Evolutionary conservation across 2,113 vertebrate genomes (phyloP), one percentile per base, ranked within the genome.

Genomic region (Baryphthengus martii): DNA sequence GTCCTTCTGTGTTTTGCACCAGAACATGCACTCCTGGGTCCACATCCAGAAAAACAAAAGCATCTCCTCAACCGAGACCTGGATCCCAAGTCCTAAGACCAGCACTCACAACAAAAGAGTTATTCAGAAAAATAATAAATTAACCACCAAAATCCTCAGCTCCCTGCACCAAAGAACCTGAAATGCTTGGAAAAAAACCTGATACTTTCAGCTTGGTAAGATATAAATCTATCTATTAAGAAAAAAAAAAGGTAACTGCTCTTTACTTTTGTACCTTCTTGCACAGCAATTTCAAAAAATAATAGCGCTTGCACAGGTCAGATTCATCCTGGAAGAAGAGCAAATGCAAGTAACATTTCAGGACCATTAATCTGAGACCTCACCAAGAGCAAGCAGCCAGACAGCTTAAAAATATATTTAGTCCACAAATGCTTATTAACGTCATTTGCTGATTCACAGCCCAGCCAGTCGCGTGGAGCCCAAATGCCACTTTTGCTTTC

Each of bases 391-490:
- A 90, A 96, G 94, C 65, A 95, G 93, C 44, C 90, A 82, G 76
- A 78, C 76, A 95, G 95, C 88, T 96, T 94, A 92, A 93, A 95
- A 97, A 96, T 97, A 97, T 95, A 96, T 96, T 95, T 95, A 96
- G 93, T 89, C 88, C 92, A 75, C 88, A 95, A 96, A 95, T 79
- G 88, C 92, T 93, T 90, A 85, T 94, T 95, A 96, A 94, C 65
- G n/a, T 96, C 95, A 93, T 86, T 65, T 68, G 88, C 90, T 92
- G 90, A 95, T 96, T 95, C 96, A 94, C 88, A 87, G 96, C 93
- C 72, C 44, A 96, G 93, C 88, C 55, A 23, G 59, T 40, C 6
- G 19, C 82, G 77, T 0, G 17, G 82, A 86, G 66, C 73, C 25
- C 90, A 93, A 95, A 87, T 20, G 62, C 76, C 83, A 89, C 70